These are phyloP conservation scores for Synanthedon myopaeformis DNA, from an alignment of 2,888 invertebrate species.

Conservation along the genomic window DNA sequence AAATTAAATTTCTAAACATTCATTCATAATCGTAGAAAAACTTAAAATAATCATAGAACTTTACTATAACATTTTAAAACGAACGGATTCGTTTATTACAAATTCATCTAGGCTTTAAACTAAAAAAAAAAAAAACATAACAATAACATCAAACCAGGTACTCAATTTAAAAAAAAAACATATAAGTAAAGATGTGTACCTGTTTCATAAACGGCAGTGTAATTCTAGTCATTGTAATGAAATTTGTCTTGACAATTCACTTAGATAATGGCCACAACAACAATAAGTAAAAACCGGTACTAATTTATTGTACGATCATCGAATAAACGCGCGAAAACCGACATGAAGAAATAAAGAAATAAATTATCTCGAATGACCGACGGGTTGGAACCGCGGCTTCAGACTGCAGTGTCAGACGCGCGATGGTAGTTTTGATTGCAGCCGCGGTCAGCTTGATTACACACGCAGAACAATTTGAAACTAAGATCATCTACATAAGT, in stretches of 20 bases:
- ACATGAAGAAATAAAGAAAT: slow-evolving; percentile 3
- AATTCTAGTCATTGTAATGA: slow-evolving; percentile 25
- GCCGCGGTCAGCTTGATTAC: too few species aligned
- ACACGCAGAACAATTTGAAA: too few species aligned
- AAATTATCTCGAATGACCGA: slow-evolving; percentile 13
- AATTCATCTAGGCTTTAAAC: too few species aligned
- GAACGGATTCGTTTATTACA: too few species aligned
- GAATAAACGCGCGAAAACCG: neutral
- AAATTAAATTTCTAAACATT: too few species aligned
- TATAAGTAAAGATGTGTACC: slow-evolving; percentile 16
- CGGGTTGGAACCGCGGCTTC: slow-evolving; percentile 17
- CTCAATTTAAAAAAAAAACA: neutral
- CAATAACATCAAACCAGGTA: neutral
- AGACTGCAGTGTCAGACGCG: slow-evolving; percentile 22
- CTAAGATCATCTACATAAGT: too few species aligned
- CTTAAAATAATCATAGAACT: too few species aligned
- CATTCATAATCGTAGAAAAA: too few species aligned
- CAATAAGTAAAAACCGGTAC: neutral
- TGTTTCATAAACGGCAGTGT: slow-evolving; percentile 47
- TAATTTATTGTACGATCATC: neutral
- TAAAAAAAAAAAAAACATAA: neutral
- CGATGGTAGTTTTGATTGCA: neutral
- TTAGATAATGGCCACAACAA: neutral
- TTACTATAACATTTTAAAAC: too few species aligned
- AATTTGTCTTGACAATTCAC: slow-evolving; percentile 4